Evolutionary conservation across 2,888 invertebrate species (phyloP), one percentile per base, ranked within the genome.

Genomic region (Ametastegia equiseti): DNA sequence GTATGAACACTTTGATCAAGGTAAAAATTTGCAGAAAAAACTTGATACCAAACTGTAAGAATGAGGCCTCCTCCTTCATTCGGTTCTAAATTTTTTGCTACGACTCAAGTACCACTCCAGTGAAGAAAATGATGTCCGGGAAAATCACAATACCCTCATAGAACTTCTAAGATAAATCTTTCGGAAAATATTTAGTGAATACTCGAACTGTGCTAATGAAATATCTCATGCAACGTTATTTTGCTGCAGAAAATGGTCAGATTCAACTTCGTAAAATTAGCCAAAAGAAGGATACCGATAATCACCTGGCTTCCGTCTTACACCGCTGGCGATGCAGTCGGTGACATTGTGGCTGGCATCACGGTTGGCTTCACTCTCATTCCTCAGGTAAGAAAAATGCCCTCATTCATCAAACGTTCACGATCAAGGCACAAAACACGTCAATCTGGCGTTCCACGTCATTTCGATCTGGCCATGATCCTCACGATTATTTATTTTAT

Each of bases 321-420:
- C 89, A 92, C 89, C 50, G 82, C 89, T 2, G 86, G 88, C 13
- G 92, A 92, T 83, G 88, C 93, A 13, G 87, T 93, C 83, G 92
- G 93, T 60, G 94, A 94, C 86, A 84, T 93, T 69, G 92, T 94
- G 67, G 94, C 94, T 42, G 94, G 94, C 15, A 84, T 94, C 73
- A 94, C 94, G 0, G 91, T 92, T 2, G 92, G 92, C 45, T 84
- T 92, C 54, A 92, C 92, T 11, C 87, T 92, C 27, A 92, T 92
- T 84, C 92, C 92, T 1, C 92, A 92, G 87, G 92, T 92, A 81
- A 88, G 45, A 75, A 75, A 54, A 39, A 60, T 30, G 15, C 1
- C 30, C 30, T 30, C 13, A 42, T 42, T 42, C 5, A n/a, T n/a
- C 42, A 9, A 9, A 7, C 65, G 65, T 67, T 39, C 65, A 39